A percentile compares a stretch with the other conserved stretches of the same genome.
These are phyloP conservation scores for Diarsia mendica DNA, from an alignment of 2,888 invertebrate genomes.

Conservation along the genomic window DNA sequence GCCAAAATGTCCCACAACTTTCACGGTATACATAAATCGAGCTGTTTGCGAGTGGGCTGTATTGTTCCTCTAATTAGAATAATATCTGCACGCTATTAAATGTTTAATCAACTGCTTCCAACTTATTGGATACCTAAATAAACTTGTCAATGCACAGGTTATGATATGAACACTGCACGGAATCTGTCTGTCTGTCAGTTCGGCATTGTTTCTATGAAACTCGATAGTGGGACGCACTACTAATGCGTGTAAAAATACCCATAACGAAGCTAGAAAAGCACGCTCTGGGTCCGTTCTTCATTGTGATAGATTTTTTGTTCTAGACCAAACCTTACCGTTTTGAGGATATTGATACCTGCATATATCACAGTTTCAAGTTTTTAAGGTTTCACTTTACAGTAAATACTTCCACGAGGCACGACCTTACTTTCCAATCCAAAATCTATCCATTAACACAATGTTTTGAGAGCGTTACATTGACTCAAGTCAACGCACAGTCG, in stretches of 20 bases:
- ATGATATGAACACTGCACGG: background rate
- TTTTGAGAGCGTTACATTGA: no score
- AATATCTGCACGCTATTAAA: conserved; percentile 20
- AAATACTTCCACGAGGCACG: no score
- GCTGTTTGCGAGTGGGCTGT: conserved; percentile 40
- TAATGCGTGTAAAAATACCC: background rate
- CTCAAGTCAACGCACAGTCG: no score
- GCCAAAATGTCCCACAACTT: conserved; percentile 45
- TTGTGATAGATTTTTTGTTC: no score
- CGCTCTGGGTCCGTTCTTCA: no score
- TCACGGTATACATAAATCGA: conserved; percentile 45
- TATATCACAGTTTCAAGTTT: no score
- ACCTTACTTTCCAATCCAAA: no score
- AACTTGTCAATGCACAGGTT: conserved; percentile 1
- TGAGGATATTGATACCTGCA: no score
- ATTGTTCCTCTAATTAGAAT: conserved; percentile 42
- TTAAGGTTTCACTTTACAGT: no score
- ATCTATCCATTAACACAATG: no score
- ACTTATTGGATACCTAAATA: conserved; percentile 11
- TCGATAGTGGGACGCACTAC: background rate
- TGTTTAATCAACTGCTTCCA: conserved; percentile 20
- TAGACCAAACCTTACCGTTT: no score
- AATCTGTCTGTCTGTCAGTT: background rate
- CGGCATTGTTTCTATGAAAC: background rate
- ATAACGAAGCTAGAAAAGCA: no score